Conservation (phyloP, 2,797 vertebrate genomes). For the Peromyscus attwateri region DNA sequence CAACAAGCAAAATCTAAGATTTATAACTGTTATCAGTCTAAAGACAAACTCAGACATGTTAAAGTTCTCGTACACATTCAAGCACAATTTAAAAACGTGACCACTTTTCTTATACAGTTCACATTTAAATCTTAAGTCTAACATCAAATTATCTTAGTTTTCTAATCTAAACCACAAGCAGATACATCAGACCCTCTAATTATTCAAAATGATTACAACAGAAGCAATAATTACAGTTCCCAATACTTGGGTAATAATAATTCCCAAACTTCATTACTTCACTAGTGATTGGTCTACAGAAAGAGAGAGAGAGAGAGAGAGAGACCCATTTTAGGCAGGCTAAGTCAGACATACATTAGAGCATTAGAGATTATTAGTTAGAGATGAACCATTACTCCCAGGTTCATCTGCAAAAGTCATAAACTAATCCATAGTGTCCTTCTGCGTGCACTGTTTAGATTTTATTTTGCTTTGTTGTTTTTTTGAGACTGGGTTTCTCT, state of each 20-base stretch:
- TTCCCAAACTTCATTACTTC: not conserved
- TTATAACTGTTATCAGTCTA: constrained; percentile 15
- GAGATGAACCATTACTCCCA: not conserved
- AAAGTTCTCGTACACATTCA: constrained; percentile 21
- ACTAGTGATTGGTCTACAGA: not conserved
- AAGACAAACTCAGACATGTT: not conserved
- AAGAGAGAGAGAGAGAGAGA: too few relatives aligned
- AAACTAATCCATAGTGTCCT: not conserved
- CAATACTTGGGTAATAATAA: not conserved
- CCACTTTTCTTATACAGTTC: not conserved
- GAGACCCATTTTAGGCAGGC: not conserved
- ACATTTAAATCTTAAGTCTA: constrained; percentile 29
- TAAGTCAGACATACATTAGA: not conserved
- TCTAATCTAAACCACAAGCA: constrained; percentile 16
- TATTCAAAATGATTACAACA: constrained; percentile 40
- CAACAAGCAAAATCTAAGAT: constrained; percentile 19
- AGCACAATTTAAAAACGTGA: constrained; percentile 14
- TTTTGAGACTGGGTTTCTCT: not conserved
- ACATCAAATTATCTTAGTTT: constrained; percentile 1
- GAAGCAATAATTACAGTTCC: not conserved
- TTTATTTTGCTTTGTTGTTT: not conserved
- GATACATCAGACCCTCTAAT: not conserved
- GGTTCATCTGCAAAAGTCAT: not conserved
- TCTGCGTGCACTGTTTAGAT: not conserved
- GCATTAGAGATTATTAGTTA: not conserved